Percentiles rank a stretch among this genome's conserved stretches.
Conservation (phyloP, 2,113 vertebrate species). For the Paracanthobrama guichenoti region DNA sequence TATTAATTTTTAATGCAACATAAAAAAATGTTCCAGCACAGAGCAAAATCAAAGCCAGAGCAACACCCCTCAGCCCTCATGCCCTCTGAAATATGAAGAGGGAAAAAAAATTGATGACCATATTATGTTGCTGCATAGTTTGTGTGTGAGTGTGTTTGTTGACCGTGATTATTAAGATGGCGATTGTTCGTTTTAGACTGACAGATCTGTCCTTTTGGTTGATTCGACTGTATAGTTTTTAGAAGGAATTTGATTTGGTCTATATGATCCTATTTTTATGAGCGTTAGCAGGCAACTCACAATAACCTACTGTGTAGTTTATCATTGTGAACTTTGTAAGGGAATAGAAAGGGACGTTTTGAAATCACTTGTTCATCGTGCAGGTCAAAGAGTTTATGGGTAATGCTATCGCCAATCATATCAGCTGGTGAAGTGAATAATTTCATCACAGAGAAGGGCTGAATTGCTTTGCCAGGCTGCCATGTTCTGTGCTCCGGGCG, state of each 20-base stretch:
- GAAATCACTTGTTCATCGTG: background rate
- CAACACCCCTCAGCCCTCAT: constrained; percentile 60
- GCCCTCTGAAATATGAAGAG: constrained; percentile 51
- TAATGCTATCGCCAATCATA: constrained; percentile 28
- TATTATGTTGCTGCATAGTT: constrained; percentile 40
- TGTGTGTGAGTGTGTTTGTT: constrained; percentile 39
- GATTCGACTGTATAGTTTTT: background rate
- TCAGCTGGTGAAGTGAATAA: constrained; percentile 51
- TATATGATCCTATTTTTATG: background rate
- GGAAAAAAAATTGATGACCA: constrained; percentile 48
- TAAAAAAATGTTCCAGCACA: constrained; percentile 74
- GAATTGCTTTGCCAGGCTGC: constrained; percentile 69
- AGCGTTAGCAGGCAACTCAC: background rate
- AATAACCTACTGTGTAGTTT: background rate
- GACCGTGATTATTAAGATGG: constrained; percentile 26
- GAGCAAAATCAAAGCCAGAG: constrained; percentile 80
- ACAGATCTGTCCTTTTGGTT: background rate
- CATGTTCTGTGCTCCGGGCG: constrained; percentile 67
- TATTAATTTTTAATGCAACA: constrained; percentile 81
- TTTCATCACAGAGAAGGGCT: constrained; percentile 71
- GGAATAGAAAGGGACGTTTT: background rate
- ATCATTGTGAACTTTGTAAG: background rate
- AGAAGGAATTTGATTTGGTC: background rate
- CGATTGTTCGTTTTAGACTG: background rate
- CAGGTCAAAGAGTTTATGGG: constrained; percentile 24